Base-by-base conservation (phyloP, 2,888 invertebrate genomes). In the Germaria angustata region DNA sequence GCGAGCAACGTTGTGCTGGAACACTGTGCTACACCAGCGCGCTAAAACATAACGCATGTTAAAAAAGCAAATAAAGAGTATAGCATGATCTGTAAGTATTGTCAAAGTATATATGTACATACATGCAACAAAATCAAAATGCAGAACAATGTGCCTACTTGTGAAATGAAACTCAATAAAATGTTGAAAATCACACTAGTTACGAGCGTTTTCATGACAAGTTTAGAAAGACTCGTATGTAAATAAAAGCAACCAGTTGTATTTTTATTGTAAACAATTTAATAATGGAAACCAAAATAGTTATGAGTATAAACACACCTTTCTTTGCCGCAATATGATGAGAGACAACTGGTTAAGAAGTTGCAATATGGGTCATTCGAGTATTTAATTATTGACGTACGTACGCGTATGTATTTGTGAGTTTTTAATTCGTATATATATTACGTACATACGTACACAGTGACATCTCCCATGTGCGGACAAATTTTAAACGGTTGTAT, bases 361-460 rank as follows among this genome's bases (percentile, higher is more conserved):
- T 75, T 39, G 39, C 36, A 46, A 75, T 24, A 75, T 75, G 73
- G 73, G 65, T 65, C 63, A 65, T 41, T 73, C 6, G 28, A 28
- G 28, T 28, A 28, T 28, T 6, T 6, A 6, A 28, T 9, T 22
- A 9, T 51, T 36, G 36, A 51, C 66, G 11, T 17, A 15, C 5
- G 20, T 46, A 44, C 28, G 6, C n/a, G 17, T 22, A 59, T 39
- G 39, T 13, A 55, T 22, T 6, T 44, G 11, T 28, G 7, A 44
- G 15, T 11, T 22, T 15, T 6, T 0, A n/a, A 15, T 53, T 15
- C n/a, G 5, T 20, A 46, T 20, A 46, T 5, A 46, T 7, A 28
- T 32, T n/a, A n/a, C 1, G 0, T 39, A 39, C 36, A 39, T 39
- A 13, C 13, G 4, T 1, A 41, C 7, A 41, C 15, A 15, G 3